Evolutionary conservation across 2,113 vertebrate species (phyloP).

Genomic region (Telmatochromis bifrenatus): DNA sequence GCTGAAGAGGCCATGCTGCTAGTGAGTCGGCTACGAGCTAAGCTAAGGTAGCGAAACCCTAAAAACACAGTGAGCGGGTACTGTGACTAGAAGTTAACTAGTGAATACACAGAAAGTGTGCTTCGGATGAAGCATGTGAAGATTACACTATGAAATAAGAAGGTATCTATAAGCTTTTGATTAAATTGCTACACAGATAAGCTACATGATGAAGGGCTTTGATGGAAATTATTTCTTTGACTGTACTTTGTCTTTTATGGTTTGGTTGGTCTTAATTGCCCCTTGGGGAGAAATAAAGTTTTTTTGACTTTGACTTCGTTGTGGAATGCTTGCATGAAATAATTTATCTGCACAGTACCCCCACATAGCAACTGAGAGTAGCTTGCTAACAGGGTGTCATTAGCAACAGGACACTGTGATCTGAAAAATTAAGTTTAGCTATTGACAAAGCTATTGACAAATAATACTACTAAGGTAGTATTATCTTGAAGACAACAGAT

Average conservation of each 20-base stretch:
- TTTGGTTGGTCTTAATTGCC: neutral
- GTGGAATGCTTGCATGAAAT: neutral
- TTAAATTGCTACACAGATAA: neutral
- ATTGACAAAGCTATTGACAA: neutral
- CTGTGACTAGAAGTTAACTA: neutral
- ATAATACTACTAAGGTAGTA: neutral
- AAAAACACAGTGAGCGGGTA: neutral
- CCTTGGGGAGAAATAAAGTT: neutral
- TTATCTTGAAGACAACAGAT: neutral
- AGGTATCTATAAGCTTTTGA: neutral
- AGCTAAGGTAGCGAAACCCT: neutral
- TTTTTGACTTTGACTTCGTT: neutral
- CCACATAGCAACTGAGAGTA: neutral
- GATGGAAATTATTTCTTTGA: neutral
- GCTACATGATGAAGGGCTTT: neutral
- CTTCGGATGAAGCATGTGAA: neutral
- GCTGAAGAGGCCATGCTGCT: neutral
- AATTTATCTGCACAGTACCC: neutral
- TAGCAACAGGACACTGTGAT: neutral
- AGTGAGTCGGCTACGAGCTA: neutral
- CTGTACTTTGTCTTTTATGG: neutral
- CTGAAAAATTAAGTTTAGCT: neutral
- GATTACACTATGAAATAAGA: neutral
- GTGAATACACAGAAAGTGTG: neutral
- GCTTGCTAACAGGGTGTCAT: neutral